Evolutionary conservation across 2,888 invertebrate genomes (phyloP), one percentile per base, ranked within the genome.

Genomic region (Lamellibrachia satsuma): DNA sequence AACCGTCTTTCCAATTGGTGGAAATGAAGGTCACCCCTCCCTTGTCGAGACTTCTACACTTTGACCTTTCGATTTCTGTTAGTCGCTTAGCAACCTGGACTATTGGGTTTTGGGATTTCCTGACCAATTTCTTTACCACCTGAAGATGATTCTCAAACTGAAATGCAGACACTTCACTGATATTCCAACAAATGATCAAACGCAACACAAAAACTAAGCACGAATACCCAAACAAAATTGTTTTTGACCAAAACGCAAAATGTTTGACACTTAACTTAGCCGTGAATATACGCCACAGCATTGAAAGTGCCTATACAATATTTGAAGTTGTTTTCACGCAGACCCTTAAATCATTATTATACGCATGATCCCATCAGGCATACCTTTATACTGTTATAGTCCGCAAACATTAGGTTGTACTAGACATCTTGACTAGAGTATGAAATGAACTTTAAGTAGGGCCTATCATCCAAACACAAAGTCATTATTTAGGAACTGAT

Each of bases 141-240:
- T 93, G 93, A 8, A 93, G 57, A 90, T 92, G 90, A 91, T 93
- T 93, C 90, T 93, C 93, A 93, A 93, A 94, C 7, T 90, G 91
- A 92, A 94, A 93, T 9, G 92, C 92, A 6, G 91, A 92, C 22
- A 93, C 91, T 7, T 93, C 93, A 39, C 39, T 39, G 39, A 39
- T 39, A 39, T 39, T 39, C 39, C 39, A 39, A 39, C 39, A 39
- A 39, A 39, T 39, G 39, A 39, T 39, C 39, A 39, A 39, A 39
- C 39, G 39, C 39, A 39, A 39, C 39, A 39, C 39, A 90, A 39
- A 39, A 39, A 39, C 39, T 39, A 39, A 39, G 39, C 39, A 39
- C 39, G 39, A 39, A 39, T 39, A 39, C 39, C 39, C 39, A 39
- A 39, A 39, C 0, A 39, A 39, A 39, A 39, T 39, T 39, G 39